Base-by-base conservation (phyloP, 2,888 invertebrate genomes). In the Ommatoiulus sabulosus region DNA sequence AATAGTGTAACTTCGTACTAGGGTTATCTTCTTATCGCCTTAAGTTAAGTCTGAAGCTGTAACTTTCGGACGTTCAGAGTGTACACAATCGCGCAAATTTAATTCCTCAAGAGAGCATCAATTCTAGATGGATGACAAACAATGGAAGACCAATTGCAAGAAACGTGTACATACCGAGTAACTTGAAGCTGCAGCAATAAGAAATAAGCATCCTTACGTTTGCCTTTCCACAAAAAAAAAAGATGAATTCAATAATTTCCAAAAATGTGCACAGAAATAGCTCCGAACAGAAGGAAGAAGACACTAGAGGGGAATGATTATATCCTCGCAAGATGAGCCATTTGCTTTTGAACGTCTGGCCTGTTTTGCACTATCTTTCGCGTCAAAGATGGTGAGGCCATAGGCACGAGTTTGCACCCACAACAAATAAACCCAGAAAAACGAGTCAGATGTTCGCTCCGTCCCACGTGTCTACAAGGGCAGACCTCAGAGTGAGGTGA, bases 381-480 rank as follows among this genome's bases (percentile, higher is more conserved):
- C 24, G 80, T 80, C 80, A 80, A 24, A 35, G 80, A 35, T 35
- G 35, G 57, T 5, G 57, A 57, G 57, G 57, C 57, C 57, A 57
- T 57, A 57, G 57, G 80, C 80, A 35, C 80, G 35, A 12, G 80
- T 80, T 35, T 15, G 80, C 80, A 80, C 80, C 80, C 80, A 80
- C 80, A 80, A 80, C 80, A 80, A 80, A 80, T 80, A 80, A 80
- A 80, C 35, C 15, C 80, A 8, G 80, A 24, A 80, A 80, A 80
- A 80, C 80, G 80, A 80, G 80, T 80, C 80, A 80, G 35, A 80
- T 80, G 80, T 80, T 80, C 35, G 8, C 35, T 35, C n/a, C 80
- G 35, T 80, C 80, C 80, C 80, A 80, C 80, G 80, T 80, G 80
- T 80, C 80, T 80, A 35, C 80, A 80, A 80, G 80, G 80, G 80